phyloP scores from a whole-genome alignment of 2,797 vertebrate species.

The Salarias fasciatus region DNA sequence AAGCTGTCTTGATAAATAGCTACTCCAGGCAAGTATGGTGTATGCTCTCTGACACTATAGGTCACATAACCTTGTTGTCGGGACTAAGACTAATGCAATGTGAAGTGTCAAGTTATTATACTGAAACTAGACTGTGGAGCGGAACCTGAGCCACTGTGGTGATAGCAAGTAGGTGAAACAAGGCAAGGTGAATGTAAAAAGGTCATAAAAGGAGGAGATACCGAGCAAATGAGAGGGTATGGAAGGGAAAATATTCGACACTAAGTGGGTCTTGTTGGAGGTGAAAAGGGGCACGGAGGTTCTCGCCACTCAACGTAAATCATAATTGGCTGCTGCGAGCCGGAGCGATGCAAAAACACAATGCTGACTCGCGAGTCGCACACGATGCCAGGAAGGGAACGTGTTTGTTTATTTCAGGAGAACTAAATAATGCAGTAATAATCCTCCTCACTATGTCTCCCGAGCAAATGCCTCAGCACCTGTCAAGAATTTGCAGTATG shows the following conservation, averaged over 20 bases:
- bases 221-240: conserved; percentile 75
- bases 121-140: conserved; percentile 80
- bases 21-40: conserved; percentile 82
- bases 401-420: conserved; percentile 84
- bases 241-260: conserved; percentile 62
- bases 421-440: conserved; percentile 86
- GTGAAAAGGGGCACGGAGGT: conserved; percentile 63
- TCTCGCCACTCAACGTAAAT: conserved; percentile 68
- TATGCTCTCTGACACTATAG: conserved; percentile 86
- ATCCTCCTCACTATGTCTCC: conserved; percentile 80
- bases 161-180: conserved; percentile 78
- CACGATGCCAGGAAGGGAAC: conserved; percentile 72
- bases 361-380: conserved; percentile 70
- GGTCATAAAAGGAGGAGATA: conserved; percentile 77
- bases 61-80: conserved; percentile 86
- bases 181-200: conserved; percentile 84
- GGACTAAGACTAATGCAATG: conserved; percentile 85
- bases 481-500: conserved; percentile 82
- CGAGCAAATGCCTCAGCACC: conserved; percentile 83
- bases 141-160: conserved; percentile 75
- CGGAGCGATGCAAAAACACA: conserved; percentile 72
- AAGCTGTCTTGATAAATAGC: conserved; percentile 88
- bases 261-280: conserved; percentile 76
- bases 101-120: conserved; percentile 89
- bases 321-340: conserved; percentile 76